phyloP scores from a whole-genome alignment of 2,113 vertebrate genomes.

The Desmodus rotundus region DNA sequence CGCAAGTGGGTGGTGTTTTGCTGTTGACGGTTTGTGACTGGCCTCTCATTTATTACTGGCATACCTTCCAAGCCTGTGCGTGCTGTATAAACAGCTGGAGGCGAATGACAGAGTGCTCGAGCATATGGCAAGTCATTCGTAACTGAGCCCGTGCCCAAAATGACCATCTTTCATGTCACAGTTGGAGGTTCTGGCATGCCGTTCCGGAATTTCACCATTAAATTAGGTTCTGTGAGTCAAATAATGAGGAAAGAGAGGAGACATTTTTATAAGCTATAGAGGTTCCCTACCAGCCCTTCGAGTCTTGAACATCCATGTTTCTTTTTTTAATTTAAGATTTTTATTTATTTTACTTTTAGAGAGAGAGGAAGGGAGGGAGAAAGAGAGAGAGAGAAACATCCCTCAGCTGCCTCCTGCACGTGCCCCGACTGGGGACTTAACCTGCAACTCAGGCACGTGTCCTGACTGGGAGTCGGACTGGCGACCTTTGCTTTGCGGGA shows the following conservation, averaged over 20 bases:
- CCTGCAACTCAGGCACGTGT: too few species aligned
- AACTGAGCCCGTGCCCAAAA: neutral
- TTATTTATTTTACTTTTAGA: too few species aligned
- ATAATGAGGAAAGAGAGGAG: neutral
- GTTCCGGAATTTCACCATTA: constrained; percentile 26
- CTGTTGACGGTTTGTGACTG: neutral
- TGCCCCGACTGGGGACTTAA: too few species aligned
- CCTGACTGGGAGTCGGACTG: too few species aligned
- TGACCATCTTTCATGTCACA: constrained; percentile 39
- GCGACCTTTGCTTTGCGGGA: too few species aligned
- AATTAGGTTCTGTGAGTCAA: constrained; percentile 24
- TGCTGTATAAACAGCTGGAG: constrained; percentile 49
- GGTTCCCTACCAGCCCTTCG: neutral
- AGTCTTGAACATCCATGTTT: neutral
- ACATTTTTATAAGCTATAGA: neutral
- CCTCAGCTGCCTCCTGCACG: too few species aligned
- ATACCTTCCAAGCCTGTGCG: neutral
- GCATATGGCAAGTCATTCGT: constrained; percentile 38
- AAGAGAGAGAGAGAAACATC: too few species aligned
- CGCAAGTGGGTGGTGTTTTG: neutral
- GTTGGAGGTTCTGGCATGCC: neutral
- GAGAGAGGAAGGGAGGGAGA: too few species aligned
- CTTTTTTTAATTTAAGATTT: too few species aligned
- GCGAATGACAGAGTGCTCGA: constrained; percentile 35
- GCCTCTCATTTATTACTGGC: neutral